These are phyloP conservation scores for Mesoligia furuncula DNA, from an alignment of 2,888 invertebrate genomes.

Conservation along the genomic window DNA sequence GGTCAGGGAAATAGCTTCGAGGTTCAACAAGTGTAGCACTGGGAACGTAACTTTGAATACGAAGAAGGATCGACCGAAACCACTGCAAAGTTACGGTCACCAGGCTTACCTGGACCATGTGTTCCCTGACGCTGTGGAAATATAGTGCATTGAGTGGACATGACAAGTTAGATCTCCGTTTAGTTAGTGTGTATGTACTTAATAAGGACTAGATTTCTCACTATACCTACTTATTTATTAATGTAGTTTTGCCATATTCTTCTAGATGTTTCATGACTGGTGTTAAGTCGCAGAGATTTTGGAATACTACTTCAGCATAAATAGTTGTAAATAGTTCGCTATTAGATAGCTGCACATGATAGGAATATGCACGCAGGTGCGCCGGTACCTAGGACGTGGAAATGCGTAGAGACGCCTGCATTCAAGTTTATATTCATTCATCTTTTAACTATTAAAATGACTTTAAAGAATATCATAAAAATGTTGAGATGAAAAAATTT, in stretches of 20 bases:
- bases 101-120: conserved; percentile 92
- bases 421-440: conserved; percentile 55
- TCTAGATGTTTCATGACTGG: conserved; percentile 60
- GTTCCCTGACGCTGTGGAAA: conserved; percentile 90
- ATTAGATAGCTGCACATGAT: conserved; percentile 65
- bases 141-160: conserved; percentile 71
- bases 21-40: conserved; percentile 81
- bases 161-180: conserved; percentile 68
- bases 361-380: conserved; percentile 57
- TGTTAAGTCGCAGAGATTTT: conserved; percentile 48
- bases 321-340: conserved; percentile 63
- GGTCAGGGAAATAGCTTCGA: conserved; percentile 86
- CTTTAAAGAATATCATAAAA: conserved; percentile 35
- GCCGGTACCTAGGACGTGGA: conserved; percentile 27
- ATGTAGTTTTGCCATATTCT: conserved; percentile 72
- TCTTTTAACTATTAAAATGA: conserved; percentile 47
- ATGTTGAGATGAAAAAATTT: conserved; percentile 41
- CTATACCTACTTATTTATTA: conserved; percentile 70
- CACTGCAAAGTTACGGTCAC: conserved; percentile 90
- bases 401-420: conserved; percentile 56
- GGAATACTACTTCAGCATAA: conserved; percentile 57
- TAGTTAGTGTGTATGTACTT: conserved; percentile 66
- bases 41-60: conserved; percentile 74
- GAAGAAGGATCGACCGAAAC: conserved; percentile 89
- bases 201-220: conserved; percentile 68